Evolutionary conservation across 2,888 invertebrate genomes (phyloP).

Genomic region (Cordilura impudica): DNA sequence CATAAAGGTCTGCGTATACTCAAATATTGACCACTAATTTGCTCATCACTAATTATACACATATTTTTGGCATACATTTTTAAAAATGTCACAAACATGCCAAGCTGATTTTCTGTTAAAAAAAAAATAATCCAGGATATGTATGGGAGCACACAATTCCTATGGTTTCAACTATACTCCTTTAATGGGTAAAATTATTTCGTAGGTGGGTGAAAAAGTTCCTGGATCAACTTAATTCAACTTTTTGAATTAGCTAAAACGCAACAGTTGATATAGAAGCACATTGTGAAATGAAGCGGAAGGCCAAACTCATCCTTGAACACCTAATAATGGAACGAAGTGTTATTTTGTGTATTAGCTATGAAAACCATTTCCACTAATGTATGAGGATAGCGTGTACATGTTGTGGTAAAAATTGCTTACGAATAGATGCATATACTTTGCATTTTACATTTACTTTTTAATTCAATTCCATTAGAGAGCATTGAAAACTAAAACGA

Average conservation of each 20-base stretch:
- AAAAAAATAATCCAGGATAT: background rate
- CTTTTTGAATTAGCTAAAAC: no score
- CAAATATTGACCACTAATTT: slow-evolving; percentile 39
- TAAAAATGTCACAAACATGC: slow-evolving; percentile 24
- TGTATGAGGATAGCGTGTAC: slow-evolving; percentile 22
- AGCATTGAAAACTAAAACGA: slow-evolving; percentile 10
- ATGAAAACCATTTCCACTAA: slow-evolving; percentile 20
- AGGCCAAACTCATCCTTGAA: no score
- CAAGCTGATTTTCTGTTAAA: slow-evolving; percentile 18
- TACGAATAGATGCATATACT: background rate
- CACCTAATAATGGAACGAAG: background rate
- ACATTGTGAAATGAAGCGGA: no score
- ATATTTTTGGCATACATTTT: slow-evolving; percentile 19
- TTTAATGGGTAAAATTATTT: no score
- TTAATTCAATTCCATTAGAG: slow-evolving; percentile 45
- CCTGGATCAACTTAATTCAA: no score
- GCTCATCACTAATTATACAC: slow-evolving; percentile 40
- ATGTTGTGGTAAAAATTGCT: slow-evolving; percentile 34
- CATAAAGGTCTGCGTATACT: background rate
- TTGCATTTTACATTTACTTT: slow-evolving; percentile 1
- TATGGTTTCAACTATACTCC: no score
- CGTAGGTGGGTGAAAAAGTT: background rate
- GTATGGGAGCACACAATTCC: no score
- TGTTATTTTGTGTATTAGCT: background rate
- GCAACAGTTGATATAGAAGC: no score